Conservation (phyloP, 2,797 vertebrate genomes). For the Gouania willdenowi region DNA sequence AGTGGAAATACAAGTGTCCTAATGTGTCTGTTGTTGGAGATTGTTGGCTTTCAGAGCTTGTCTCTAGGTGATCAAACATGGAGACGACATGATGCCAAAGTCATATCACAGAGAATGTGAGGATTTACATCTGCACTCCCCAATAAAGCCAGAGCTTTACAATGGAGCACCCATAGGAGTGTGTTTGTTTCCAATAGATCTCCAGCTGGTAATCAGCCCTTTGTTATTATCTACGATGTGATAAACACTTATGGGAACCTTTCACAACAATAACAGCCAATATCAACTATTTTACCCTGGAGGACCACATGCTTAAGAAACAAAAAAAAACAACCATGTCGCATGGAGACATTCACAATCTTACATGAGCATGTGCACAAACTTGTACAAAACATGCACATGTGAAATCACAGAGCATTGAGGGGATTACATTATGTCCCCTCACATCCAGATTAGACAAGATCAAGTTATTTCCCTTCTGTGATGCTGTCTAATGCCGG, state of each 20-base stretch:
- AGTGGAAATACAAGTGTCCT: constrained; percentile 51
- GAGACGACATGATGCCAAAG: constrained; percentile 57
- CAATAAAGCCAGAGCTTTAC: constrained; percentile 56
- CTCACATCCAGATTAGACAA: constrained; percentile 76
- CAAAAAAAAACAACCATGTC: constrained; percentile 47
- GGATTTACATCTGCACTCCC: constrained; percentile 71
- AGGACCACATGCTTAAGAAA: constrained; percentile 42
- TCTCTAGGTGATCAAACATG: constrained; percentile 67
- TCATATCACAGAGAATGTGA: constrained; percentile 56
- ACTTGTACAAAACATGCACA: constrained; percentile 28
- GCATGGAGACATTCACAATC: constrained; percentile 35
- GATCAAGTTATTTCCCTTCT: constrained; percentile 75
- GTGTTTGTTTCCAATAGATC: constrained; percentile 40
- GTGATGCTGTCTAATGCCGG: constrained; percentile 72
- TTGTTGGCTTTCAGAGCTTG: constrained; percentile 43
- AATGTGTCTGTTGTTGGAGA: constrained; percentile 57
- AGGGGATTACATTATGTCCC: constrained; percentile 67
- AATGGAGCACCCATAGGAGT: constrained; percentile 26
- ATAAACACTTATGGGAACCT: constrained; percentile 58
- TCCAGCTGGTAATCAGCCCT: constrained; percentile 44
- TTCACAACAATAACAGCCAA: constrained; percentile 36
- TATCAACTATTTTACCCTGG: constrained; percentile 52
- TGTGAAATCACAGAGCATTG: constrained; percentile 38
- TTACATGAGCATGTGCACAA: constrained; percentile 4
- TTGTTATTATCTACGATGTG: constrained; percentile 47